Conservation (phyloP, 37 sponge, comb jelly and placozoan genomes). For the Aplysina aerophoba region DNA sequence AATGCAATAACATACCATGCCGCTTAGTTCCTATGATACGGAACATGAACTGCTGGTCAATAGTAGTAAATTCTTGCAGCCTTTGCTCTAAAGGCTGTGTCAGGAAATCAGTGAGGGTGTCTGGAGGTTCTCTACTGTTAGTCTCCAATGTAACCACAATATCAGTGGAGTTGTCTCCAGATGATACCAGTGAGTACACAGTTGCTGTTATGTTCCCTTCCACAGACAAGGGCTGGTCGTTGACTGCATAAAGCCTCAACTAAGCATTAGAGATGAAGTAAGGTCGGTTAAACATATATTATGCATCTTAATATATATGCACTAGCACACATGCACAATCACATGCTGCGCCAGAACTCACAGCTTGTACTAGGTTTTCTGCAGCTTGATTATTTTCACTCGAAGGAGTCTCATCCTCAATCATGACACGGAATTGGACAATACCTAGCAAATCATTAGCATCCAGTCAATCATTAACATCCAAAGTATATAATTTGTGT, state of each 20-base stretch:
- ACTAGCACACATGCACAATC: not conserved
- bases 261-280: not conserved
- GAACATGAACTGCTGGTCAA: not conserved
- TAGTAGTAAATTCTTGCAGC: not conserved
- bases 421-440: not conserved
- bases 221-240: too few relatives aligned
- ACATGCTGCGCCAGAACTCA: not conserved
- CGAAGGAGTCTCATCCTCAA: not conserved
- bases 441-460: too few relatives aligned
- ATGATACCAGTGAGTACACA: too few relatives aligned
- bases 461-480: too few relatives aligned
- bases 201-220: too few relatives aligned
- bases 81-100: not conserved
- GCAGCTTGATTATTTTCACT: not conserved
- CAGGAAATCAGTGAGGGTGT: not conserved
- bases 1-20: not conserved
- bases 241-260: slow-evolving; percentile 5
- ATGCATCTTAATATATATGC: slow-evolving; percentile 16
- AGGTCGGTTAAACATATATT: too few relatives aligned
- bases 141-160: slow-evolving; percentile 1
- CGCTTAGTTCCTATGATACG: not conserved
- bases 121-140: not conserved
- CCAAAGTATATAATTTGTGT: too few relatives aligned
- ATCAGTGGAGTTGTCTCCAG: not conserved
- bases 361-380: not conserved